phyloP scores from a whole-genome alignment of 1,140 invertebrate genomes.

The Delia radicum region DNA sequence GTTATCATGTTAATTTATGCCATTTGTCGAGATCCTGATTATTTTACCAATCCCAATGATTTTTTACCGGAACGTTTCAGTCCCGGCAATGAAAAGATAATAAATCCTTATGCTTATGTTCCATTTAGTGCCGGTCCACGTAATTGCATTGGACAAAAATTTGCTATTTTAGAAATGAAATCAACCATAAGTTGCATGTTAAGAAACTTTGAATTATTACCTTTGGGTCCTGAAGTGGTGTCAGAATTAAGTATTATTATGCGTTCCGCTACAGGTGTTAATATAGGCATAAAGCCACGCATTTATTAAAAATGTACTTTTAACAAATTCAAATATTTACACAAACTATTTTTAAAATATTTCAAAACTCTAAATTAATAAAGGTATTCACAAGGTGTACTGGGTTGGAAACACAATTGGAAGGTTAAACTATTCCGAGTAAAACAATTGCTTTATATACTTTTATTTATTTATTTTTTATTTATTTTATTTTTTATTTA shows the following conservation, averaged over 20 bases:
- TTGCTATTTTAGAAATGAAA: constrained; percentile 75
- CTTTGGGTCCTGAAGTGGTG: constrained; percentile 1
- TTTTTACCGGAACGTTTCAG: constrained; percentile 66
- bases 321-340: no score
- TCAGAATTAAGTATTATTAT: constrained; percentile 7
- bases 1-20: constrained; percentile 18
- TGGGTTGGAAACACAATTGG: no score
- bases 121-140: constrained; percentile 65
- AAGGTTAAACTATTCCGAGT: no score
- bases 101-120: constrained; percentile 58
- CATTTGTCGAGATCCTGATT: constrained; percentile 11
- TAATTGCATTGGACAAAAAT: constrained; percentile 71
- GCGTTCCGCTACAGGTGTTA: constrained; percentile 21
- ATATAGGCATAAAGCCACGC: constrained; percentile 22
- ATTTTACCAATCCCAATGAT: constrained; percentile 29
- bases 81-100: constrained; percentile 28
- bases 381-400: no score
- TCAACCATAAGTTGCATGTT: constrained; percentile 64
- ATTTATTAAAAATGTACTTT: no score
- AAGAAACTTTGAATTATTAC: constrained; percentile 58
- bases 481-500: no score
- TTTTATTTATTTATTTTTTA: no score
- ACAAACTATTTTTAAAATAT: no score
- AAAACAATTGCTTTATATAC: no score
- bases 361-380: no score